Evolutionary conservation across 2,888 invertebrate genomes (phyloP), one percentile per base, ranked within the genome.

Genomic region (Eilema griseolum): DNA sequence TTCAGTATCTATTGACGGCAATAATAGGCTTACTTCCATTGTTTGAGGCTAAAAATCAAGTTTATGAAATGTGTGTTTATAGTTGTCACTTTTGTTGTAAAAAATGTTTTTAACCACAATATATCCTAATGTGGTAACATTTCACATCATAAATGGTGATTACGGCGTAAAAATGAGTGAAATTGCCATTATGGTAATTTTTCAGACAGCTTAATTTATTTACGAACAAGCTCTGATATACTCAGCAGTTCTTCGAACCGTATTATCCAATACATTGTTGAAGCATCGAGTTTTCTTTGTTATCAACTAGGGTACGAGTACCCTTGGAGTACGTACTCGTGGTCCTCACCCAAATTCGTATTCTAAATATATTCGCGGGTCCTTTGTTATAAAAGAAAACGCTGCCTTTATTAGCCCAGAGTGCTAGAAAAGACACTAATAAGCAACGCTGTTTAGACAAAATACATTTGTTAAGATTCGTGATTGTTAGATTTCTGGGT

Each of bases 241-340:
- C 46, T 67, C 52, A 61, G 31, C 24, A 67, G 61, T 26, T 41
- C 31, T 37, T 63, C 23, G 64, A 60, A 31, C 69, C 24, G 63
- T 57, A 69, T 64, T 69, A 69, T 59, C 57, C 59, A 59, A 41
- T 62, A 69, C 23, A 59, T 46, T 52, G 52, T 66, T 70, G 65
- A 70, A 73, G 71, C 12, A 70, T 68, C 37, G 66, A 71, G 62
- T 66, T 62, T 68, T 70, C 75, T 73, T 79, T 79, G 73, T 77
- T 67, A 62, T 41, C 24, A 16, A 11, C 56, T n/a, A 24, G 57
- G 57, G 61, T 33, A 67, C 33, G 23, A 66, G 66, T 57, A 26
- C 61, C 14, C 28, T 28, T 60, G 59, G 11, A 69, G 71, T 46
- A 66, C 41, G 14, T 52, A 60, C 71, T 78, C 20, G 33, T 66